Percentiles rank a stretch among this genome's conserved stretches.
Conservation (phyloP, 2,113 vertebrate species). For the Melanerpes formicivorus region DNA sequence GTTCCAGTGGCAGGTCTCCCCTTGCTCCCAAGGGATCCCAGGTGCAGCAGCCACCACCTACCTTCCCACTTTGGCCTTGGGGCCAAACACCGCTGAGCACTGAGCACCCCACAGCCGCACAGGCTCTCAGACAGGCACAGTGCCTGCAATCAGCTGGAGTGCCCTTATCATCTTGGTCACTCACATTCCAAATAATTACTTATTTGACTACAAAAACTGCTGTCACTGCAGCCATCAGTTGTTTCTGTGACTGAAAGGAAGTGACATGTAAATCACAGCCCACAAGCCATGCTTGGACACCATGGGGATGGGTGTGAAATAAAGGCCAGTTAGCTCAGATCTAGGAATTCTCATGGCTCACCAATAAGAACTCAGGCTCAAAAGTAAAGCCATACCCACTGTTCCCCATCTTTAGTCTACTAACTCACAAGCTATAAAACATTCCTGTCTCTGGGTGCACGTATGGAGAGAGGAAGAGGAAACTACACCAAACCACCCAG, state of each 20-base stretch:
- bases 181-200: slow-evolving; percentile 27
- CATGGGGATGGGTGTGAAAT: accelerated
- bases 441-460: accelerated
- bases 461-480: neutral
- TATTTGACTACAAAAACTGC: slow-evolving; percentile 42
- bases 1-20: neutral
- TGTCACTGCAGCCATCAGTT: neutral
- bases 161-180: neutral
- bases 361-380: neutral
- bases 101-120: neutral
- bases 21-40: neutral
- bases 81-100: neutral
- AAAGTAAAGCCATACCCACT: neutral
- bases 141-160: neutral
- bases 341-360: neutral
- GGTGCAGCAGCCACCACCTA: neutral
- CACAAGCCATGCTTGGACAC: neutral
- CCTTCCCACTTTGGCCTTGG: neutral
- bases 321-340: neutral
- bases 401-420: neutral
- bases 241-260: neutral
- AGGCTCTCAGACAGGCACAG: neutral
- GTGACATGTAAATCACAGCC: neutral
- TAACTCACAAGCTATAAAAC: neutral
- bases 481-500: neutral